Conservation (phyloP, 1,140 invertebrate species). For the Phortica variegata region DNA sequence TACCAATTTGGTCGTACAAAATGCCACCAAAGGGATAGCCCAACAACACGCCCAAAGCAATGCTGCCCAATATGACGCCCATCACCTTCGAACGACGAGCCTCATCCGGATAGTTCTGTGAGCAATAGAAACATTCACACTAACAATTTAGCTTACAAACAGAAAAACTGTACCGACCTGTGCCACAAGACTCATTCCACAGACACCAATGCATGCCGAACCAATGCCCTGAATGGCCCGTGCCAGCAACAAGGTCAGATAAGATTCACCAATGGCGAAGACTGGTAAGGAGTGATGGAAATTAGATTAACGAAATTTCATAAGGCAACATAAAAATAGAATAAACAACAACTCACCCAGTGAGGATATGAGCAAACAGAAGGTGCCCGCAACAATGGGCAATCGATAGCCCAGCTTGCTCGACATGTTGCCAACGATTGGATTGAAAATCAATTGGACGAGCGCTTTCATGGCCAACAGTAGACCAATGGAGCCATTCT, state of each 20-base stretch:
- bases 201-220: slow-evolving; percentile 77
- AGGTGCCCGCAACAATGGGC: slow-evolving; percentile 80
- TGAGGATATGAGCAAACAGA: slow-evolving; percentile 77
- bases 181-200: slow-evolving; percentile 70
- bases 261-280: slow-evolving; percentile 80
- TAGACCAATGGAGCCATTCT: slow-evolving; percentile 77
- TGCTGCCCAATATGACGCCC: slow-evolving; percentile 77
- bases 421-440: slow-evolving; percentile 73
- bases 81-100: slow-evolving; percentile 67
- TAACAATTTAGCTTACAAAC: too few species aligned
- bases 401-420: slow-evolving; percentile 71
- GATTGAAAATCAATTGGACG: slow-evolving; percentile 82
- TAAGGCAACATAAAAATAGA: slow-evolving; percentile 7
- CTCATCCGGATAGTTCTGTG: slow-evolving; percentile 49
- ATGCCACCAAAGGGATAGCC: slow-evolving; percentile 80
- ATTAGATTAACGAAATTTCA: not conserved
- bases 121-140: too few species aligned
- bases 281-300: slow-evolving; percentile 58
- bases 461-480: slow-evolving; percentile 85
- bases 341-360: slow-evolving; percentile 65
- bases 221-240: slow-evolving; percentile 83
- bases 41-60: slow-evolving; percentile 74
- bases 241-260: slow-evolving; percentile 73
- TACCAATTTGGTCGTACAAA: slow-evolving; percentile 73
- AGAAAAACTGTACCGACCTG: slow-evolving; percentile 17